Evolutionary conservation across 37 sponge, comb jelly and placozoan genomes (phyloP).

Genomic region (Theonella swinhoei): DNA sequence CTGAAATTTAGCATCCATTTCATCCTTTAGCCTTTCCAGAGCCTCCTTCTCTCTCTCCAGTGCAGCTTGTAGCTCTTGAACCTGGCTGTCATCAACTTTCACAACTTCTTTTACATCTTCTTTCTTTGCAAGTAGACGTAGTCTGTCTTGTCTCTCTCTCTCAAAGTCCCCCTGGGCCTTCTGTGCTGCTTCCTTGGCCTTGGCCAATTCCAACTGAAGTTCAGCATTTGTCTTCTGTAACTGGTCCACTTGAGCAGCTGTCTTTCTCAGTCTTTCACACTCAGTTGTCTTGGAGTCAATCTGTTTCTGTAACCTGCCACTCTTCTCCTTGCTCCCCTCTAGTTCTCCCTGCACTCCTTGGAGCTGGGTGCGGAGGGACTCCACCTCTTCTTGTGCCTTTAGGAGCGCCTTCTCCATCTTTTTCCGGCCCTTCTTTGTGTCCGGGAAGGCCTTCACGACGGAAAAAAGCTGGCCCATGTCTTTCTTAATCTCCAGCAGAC

Average conservation of each 20-base stretch:
- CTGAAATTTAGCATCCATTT: constrained; percentile 21
- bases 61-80: not conserved
- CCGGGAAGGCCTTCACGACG: constrained; percentile 49
- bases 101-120: not conserved
- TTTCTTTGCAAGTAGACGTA: not conserved
- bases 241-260: constrained; percentile 34
- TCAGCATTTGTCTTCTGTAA: constrained; percentile 39
- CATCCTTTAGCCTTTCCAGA: constrained; percentile 8
- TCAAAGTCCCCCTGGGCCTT: constrained; percentile 29
- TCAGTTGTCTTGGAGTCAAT: constrained; percentile 56
- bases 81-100: not conserved
- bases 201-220: constrained; percentile 31
- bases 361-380: constrained; percentile 21
- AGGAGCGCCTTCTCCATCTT: constrained; percentile 77
- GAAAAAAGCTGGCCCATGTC: constrained; percentile 64
- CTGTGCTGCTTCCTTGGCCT: constrained; percentile 1
- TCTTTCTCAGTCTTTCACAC: constrained; percentile 30
- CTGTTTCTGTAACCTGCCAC: constrained; percentile 46
- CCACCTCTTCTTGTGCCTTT: constrained; percentile 70
- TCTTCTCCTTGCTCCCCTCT: constrained; percentile 26
- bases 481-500: constrained; percentile 46
- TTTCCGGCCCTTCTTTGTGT: constrained; percentile 66
- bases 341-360: constrained; percentile 14
- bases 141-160: not conserved
- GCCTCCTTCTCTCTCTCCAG: constrained; percentile 1